A percentile compares a stretch with the other conserved stretches of the same genome.
These are phyloP conservation scores for Aurelia aurita complex sp. Pacific DNA, from an alignment of 30 jellyfish, hydroid and myxozoan genomes.

Conservation along the genomic window DNA sequence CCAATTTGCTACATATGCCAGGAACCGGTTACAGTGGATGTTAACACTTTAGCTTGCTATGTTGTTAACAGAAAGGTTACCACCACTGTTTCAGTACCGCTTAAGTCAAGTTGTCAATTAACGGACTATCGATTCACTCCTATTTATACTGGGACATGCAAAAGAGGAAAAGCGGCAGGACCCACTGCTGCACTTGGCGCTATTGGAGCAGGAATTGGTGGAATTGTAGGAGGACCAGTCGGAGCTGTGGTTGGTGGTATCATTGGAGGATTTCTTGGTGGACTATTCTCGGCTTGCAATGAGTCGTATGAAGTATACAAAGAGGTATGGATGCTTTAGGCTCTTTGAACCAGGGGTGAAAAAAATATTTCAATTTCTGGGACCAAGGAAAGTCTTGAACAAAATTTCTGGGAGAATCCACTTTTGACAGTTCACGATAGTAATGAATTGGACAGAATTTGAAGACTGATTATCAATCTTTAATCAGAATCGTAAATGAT, in stretches of 20 bases:
- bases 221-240: conserved; percentile 30
- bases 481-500: too few species aligned
- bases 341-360: too few species aligned
- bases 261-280: conserved; percentile 46
- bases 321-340: conserved; percentile 8
- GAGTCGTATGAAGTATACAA: conserved; percentile 64
- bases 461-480: too few species aligned
- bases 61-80: conserved; percentile 11
- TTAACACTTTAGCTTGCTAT: conserved; percentile 44
- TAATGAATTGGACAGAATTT: too few species aligned
- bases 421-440: too few species aligned
- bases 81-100: conserved; percentile 44
- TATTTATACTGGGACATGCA: conserved; percentile 68
- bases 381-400: too few species aligned
- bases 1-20: conserved; percentile 70
- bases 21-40: conserved; percentile 44
- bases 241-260: conserved; percentile 59
- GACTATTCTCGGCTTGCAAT: conserved; percentile 65
- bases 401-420: too few species aligned
- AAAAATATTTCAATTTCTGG: too few species aligned
- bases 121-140: conserved; percentile 63
- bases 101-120: conserved; percentile 20
- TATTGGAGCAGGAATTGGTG: conserved; percentile 63
- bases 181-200: conserved; percentile 54
- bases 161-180: conserved; percentile 25